phyloP scores from a whole-genome alignment of 2,888 invertebrate genomes.

The Drosophila cognata region DNA sequence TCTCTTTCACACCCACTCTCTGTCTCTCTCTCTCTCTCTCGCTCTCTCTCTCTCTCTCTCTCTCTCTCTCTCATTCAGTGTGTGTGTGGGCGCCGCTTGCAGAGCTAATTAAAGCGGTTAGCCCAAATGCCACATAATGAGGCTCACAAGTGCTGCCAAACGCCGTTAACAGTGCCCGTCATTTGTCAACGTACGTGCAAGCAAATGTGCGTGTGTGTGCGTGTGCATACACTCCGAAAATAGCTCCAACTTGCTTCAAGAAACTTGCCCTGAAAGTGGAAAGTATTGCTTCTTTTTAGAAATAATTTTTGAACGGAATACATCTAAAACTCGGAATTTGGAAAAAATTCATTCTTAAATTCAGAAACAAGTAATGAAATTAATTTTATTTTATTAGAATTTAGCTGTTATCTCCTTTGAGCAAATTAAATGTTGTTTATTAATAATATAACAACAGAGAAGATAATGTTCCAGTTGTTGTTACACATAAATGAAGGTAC shows the following conservation, averaged over 20 bases:
- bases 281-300: background rate
- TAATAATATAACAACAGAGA: too few species aligned
- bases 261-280: background rate
- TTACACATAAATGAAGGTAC: too few species aligned
- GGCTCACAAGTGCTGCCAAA: slow-evolving; percentile 81
- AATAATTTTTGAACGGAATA: too few species aligned
- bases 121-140: slow-evolving; percentile 82
- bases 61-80: background rate
- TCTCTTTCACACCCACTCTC: background rate
- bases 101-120: slow-evolving; percentile 83
- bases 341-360: too few species aligned
- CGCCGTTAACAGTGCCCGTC: slow-evolving; percentile 78
- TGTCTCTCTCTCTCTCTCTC: background rate
- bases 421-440: too few species aligned
- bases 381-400: too few species aligned
- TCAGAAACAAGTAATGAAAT: too few species aligned
- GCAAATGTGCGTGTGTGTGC: slow-evolving; percentile 11
- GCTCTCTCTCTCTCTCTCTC: background rate
- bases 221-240: background rate
- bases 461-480: too few species aligned
- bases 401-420: too few species aligned
- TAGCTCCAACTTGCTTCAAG: background rate
- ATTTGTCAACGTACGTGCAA: slow-evolving; percentile 68
- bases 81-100: slow-evolving; percentile 40
- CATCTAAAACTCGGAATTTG: too few species aligned